Conservation (phyloP, 2,113 vertebrate genomes). For the Merops nubicus region DNA sequence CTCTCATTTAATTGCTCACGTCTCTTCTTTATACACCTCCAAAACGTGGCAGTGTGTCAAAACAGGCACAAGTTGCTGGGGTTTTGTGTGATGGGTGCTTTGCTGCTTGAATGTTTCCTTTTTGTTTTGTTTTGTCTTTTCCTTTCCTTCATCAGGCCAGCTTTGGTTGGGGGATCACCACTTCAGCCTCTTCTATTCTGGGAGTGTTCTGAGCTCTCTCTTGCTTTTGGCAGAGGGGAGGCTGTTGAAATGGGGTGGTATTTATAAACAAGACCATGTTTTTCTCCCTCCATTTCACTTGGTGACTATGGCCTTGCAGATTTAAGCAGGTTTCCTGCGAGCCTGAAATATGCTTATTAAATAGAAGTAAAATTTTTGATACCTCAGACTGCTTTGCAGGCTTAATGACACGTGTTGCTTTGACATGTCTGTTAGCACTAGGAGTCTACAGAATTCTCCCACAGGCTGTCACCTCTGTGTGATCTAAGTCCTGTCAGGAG, state of each 20-base stretch:
- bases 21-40: not conserved
- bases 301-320: not conserved
- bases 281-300: not conserved
- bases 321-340: not conserved
- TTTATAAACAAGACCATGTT: not conserved
- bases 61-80: not conserved
- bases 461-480: conserved; percentile 7
- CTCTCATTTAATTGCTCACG: not conserved
- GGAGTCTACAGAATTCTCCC: not conserved
- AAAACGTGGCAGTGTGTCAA: not conserved
- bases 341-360: not conserved
- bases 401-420: not conserved
- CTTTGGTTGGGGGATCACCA: not conserved
- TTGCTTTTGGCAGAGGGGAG: not conserved
- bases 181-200: not conserved
- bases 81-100: not conserved
- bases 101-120: not conserved
- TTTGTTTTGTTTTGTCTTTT: not conserved
- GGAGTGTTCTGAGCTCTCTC: not conserved
- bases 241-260: not conserved
- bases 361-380: not conserved
- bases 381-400: not conserved
- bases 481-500: conserved; percentile 9
- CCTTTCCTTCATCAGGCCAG: not conserved
- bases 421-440: not conserved